Percentiles rank a stretch among this genome's conserved stretches.
Evolutionary conservation across 1,140 invertebrate genomes (phyloP).

Genomic region (Aphelinus atriplicis): DNA sequence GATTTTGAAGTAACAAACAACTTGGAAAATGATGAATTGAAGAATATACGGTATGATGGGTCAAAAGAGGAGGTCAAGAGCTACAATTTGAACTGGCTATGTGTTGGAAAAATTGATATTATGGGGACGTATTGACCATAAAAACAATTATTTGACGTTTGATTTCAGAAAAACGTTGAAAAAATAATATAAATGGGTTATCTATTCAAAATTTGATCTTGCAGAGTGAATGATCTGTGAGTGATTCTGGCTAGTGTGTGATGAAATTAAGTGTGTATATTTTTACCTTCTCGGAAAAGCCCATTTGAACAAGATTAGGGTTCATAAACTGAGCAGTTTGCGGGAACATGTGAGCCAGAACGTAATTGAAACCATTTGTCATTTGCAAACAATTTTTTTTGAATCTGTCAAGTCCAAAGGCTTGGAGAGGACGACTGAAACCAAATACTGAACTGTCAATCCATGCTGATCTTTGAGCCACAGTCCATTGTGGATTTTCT

Average conservation of each 20-base stretch:
- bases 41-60: too few species aligned
- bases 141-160: too few species aligned
- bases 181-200: too few species aligned
- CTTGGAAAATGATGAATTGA: too few species aligned
- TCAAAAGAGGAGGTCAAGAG: too few species aligned
- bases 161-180: not conserved
- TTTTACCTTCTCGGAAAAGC: constrained; percentile 46
- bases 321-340: constrained; percentile 60
- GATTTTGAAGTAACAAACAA: too few species aligned
- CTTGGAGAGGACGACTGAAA: constrained; percentile 85
- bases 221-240: too few species aligned
- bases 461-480: constrained; percentile 83
- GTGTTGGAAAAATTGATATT: too few species aligned
- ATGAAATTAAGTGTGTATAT: constrained; percentile 13
- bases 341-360: constrained; percentile 79
- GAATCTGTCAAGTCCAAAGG: constrained; percentile 88
- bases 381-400: constrained; percentile 86
- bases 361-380: constrained; percentile 83
- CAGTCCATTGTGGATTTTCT: constrained; percentile 78
- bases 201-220: too few species aligned
- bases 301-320: constrained; percentile 55
- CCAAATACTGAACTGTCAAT: constrained; percentile 89
- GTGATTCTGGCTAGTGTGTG: too few species aligned
- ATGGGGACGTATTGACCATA: too few species aligned
- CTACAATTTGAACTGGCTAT: too few species aligned